These are phyloP conservation scores for Orientallactaga sibirica DNA, from an alignment of 2,797 vertebrate genomes.

Conservation along the genomic window DNA sequence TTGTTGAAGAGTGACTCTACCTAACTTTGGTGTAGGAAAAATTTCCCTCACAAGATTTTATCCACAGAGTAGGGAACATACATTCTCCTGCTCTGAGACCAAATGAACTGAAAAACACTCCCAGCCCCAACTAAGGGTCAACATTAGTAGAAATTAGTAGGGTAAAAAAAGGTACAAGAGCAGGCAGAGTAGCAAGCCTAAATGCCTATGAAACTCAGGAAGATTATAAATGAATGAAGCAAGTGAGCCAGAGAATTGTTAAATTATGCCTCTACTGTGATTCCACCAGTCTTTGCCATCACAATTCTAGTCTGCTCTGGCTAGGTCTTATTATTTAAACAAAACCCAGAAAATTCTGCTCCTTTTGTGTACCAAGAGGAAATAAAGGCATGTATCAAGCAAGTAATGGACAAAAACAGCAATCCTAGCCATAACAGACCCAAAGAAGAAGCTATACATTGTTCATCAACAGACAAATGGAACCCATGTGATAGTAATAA, in stretches of 20 bases:
- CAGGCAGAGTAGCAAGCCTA: conserved; percentile 3
- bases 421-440: background rate
- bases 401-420: background rate
- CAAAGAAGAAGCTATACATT: background rate
- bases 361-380: background rate
- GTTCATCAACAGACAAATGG: background rate
- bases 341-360: conserved; percentile 39
- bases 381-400: conserved; percentile 11
- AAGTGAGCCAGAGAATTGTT: background rate
- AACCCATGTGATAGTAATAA: conserved; percentile 13
- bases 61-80: conserved; percentile 26
- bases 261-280: background rate
- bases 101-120: background rate
- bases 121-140: background rate
- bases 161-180: background rate
- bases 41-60: conserved; percentile 24
- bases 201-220: conserved; percentile 26
- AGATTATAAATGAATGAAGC: background rate
- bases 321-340: background rate
- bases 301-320: background rate
- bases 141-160: background rate
- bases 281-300: conserved; percentile 18
- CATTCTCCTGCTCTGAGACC: background rate
- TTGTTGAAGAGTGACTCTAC: background rate
- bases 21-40: conserved; percentile 5